Evolutionary conservation across 1,140 invertebrate genomes (phyloP).

Genomic region (Ectropis grisescens): DNA sequence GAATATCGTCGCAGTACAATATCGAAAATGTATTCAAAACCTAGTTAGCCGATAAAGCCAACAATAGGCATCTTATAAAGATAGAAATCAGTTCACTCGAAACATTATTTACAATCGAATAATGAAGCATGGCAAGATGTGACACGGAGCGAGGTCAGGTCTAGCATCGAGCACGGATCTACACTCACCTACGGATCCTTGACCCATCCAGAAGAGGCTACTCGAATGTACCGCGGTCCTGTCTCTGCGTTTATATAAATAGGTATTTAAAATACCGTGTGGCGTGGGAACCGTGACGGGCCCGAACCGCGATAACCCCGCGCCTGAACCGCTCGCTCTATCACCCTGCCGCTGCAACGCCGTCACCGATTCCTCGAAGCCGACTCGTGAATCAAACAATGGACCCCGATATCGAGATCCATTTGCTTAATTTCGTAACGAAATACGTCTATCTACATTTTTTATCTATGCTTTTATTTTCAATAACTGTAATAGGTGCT

Average conservation of each 20-base stretch:
- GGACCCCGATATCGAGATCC: slow-evolving; percentile 57
- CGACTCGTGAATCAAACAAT: slow-evolving; percentile 56
- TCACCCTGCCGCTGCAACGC: slow-evolving; percentile 9
- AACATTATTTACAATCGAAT: slow-evolving; percentile 2
- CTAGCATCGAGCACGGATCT: slow-evolving; percentile 41
- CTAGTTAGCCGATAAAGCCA: no score
- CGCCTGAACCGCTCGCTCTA: slow-evolving; percentile 9
- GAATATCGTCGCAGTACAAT: no score
- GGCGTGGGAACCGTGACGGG: slow-evolving; percentile 61
- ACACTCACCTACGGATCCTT: slow-evolving; percentile 60
- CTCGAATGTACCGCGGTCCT: slow-evolving; percentile 57
- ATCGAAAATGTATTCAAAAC: no score
- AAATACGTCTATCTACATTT: slow-evolving; percentile 42
- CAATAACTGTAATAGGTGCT: slow-evolving; percentile 32
- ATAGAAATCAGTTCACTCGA: no score
- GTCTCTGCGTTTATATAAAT: slow-evolving; percentile 58
- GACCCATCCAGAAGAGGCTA: slow-evolving; percentile 68
- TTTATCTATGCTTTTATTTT: slow-evolving; percentile 61
- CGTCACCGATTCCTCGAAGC: slow-evolving; percentile 6
- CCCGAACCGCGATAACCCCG: slow-evolving; percentile 42
- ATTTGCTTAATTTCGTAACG: slow-evolving; percentile 62
- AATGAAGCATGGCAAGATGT: no score
- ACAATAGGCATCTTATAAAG: no score
- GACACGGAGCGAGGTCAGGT: slow-evolving; percentile 39
- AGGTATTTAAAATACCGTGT: slow-evolving; percentile 65